Percentiles rank a stretch among this genome's conserved stretches.
Conservation (phyloP, 2,797 vertebrate species). For the Hirundo rustica region DNA sequence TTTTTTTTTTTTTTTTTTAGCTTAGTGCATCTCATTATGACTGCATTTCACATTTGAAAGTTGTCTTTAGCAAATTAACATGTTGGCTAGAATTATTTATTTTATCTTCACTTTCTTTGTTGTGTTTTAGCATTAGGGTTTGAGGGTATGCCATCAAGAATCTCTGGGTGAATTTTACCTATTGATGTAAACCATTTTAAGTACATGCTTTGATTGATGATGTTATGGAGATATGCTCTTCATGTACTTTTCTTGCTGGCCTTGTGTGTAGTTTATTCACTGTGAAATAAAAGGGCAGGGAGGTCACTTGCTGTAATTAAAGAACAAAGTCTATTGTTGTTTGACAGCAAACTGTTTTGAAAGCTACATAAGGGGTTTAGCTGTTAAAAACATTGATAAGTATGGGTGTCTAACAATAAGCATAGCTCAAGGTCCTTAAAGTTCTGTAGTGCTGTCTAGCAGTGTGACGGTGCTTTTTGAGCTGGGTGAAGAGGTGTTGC, state of each 20-base stretch:
- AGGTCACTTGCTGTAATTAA: conserved; percentile 80
- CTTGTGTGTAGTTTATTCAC: conserved; percentile 72
- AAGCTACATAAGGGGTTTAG: conserved; percentile 79
- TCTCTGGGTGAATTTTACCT: conserved; percentile 41
- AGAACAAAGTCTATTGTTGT: conserved; percentile 81
- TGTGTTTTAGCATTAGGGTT: neutral
- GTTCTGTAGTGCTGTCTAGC: conserved; percentile 62
- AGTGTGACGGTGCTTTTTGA: conserved; percentile 61
- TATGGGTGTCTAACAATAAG: conserved; percentile 69
- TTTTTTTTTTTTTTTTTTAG: neutral
- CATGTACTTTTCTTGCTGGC: conserved; percentile 41
- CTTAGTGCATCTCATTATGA: conserved; percentile 8
- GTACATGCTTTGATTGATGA: conserved; percentile 70
- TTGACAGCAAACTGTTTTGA: conserved; percentile 79
- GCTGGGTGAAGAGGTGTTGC: conserved; percentile 60
- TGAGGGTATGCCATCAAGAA: neutral
- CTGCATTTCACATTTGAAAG: conserved; percentile 17
- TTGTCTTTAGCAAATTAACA: conserved; percentile 30
- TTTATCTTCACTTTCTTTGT: neutral
- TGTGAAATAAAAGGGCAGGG: conserved; percentile 74
- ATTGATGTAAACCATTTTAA: conserved; percentile 54
- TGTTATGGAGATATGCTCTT: conserved; percentile 52
- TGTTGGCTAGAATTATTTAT: conserved; percentile 25
- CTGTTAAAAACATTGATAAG: conserved; percentile 76
- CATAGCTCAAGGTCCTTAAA: conserved; percentile 62